Percentiles rank a stretch among this genome's conserved stretches.
Evolutionary conservation across 2,113 vertebrate species (phyloP).

Genomic region (Synchiropus splendidus): DNA sequence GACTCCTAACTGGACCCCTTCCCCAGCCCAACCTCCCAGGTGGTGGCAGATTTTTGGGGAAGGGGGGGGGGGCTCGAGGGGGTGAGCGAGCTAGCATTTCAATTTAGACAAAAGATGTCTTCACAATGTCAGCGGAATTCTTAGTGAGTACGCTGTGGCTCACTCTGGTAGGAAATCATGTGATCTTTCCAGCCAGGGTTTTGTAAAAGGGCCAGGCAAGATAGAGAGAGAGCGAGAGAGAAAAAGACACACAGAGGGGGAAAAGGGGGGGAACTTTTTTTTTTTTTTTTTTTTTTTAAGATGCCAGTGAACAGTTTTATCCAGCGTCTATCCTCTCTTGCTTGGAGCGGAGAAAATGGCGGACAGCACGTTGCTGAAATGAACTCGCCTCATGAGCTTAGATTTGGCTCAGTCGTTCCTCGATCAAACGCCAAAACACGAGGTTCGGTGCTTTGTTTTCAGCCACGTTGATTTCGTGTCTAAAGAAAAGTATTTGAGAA

Average conservation of each 20-base stretch:
- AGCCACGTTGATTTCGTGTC: constrained; percentile 59
- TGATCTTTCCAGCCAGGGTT: constrained; percentile 82
- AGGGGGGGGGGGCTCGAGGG: no score
- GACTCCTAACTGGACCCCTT: constrained; percentile 77
- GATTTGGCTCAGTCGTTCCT: constrained; percentile 73
- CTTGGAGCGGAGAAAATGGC: constrained; percentile 88
- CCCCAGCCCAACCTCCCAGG: constrained; percentile 43
- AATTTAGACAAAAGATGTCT: constrained; percentile 95
- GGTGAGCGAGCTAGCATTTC: constrained; percentile 78
- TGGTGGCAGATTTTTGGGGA: constrained; percentile 80
- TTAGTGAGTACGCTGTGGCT: constrained; percentile 82
- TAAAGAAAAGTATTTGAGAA: constrained; percentile 47
- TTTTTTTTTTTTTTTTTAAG: constrained; percentile 74
- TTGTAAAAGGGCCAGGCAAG: constrained; percentile 77
- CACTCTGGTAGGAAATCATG: constrained; percentile 82
- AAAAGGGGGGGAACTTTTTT: constrained; percentile 56
- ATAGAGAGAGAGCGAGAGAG: constrained; percentile 33
- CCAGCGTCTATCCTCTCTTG: constrained; percentile 50
- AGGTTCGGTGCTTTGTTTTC: constrained; percentile 52
- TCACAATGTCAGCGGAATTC: constrained; percentile 88
- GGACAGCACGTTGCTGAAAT: constrained; percentile 74
- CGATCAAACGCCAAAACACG: constrained; percentile 2
- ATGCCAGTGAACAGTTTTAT: constrained; percentile 60
- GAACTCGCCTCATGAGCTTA: constrained; percentile 61
- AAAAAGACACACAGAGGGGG: constrained; percentile 45